phyloP scores from a whole-genome alignment of 2,113 vertebrate species.

The Onychorhynchus coronatus region DNA sequence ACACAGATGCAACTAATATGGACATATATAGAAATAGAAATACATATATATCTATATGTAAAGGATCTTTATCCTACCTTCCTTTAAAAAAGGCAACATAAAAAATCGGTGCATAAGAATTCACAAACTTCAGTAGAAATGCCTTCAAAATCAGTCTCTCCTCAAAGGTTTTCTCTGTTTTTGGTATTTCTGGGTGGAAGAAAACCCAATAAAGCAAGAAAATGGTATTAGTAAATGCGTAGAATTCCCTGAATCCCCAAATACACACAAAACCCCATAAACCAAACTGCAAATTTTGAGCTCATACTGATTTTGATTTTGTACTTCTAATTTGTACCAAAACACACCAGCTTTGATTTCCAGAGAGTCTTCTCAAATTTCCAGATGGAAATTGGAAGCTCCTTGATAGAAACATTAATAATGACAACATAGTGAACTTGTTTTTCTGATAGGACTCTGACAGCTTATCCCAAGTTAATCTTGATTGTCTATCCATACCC shows the following conservation, averaged over 20 bases:
- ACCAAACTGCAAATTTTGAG: not conserved
- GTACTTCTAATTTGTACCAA: not conserved
- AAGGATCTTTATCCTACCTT: conserved; percentile 76
- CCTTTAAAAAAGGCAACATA: conserved; percentile 99
- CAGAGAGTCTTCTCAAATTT: not conserved
- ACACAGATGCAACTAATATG: not conserved
- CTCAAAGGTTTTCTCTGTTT: conserved; percentile 92
- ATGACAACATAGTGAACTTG: not conserved
- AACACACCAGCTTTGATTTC: too few relatives aligned
- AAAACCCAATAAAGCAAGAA: not conserved
- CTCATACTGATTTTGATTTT: not conserved
- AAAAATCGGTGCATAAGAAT: conserved; percentile 96
- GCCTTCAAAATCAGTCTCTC: conserved; percentile 93
- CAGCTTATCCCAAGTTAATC: not conserved
- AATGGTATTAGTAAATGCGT: not conserved
- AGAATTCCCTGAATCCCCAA: not conserved
- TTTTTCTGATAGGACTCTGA: not conserved
- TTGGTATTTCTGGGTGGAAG: conserved; percentile 83
- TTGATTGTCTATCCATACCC: not conserved
- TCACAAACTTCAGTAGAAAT: conserved; percentile 96
- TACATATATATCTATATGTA: not conserved
- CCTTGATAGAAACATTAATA: not conserved
- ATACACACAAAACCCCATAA: not conserved
- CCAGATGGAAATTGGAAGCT: not conserved
- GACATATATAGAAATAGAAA: not conserved